Evolutionary conservation across 2,888 invertebrate genomes (phyloP), one percentile per base, ranked within the genome.

Genomic region (Eristalinus aeneus): DNA sequence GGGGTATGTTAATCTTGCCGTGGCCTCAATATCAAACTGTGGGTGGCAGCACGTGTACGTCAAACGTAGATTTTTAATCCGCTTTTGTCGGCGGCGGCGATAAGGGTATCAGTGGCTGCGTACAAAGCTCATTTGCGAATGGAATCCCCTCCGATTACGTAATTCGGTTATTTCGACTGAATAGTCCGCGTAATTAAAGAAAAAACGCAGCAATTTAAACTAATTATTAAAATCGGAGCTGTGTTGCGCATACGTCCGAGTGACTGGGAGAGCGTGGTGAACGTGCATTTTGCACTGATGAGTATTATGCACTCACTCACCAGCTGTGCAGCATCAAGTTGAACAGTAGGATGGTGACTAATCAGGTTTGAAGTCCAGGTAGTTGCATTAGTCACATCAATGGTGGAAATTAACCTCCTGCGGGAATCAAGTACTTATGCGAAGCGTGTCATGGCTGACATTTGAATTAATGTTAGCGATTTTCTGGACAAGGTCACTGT

Each of bases 101-200:
- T 56, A 56, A 23, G 46, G 16, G 5, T 16, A 46, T 46, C 46
- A 16, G 6, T 1, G 16, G 16, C 16, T 46, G 3, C 46, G 16
- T 46, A 16, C 16, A 46, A n/a, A 5, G 46, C 46, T 6, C 16
- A 16, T 46, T 16, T 46, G 2, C 6, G 16, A 46, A 46, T 5
- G 16, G 16, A 16, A 23, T 61, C 32, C 46, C 16, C 16, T 8
- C n/a, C 9, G 31, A 9, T 9, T 32, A 4, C 27, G 61, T 61
- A 61, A 61, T 61, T 16, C 34, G n/a, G 34, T 61, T 61, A 61
- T 61, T 31, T 61, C 32, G 31, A 32, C 16, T 61, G 34, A 61
- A 16, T 8, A 8, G 32, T 16, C 11, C 22, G n/a, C 16, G 11
- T 1, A 56, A 56, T 56, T 22, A 11, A 56, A 27, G 12, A 27